Conservation (phyloP, 2,113 vertebrate species). For the Benitochromis conjunctus region DNA sequence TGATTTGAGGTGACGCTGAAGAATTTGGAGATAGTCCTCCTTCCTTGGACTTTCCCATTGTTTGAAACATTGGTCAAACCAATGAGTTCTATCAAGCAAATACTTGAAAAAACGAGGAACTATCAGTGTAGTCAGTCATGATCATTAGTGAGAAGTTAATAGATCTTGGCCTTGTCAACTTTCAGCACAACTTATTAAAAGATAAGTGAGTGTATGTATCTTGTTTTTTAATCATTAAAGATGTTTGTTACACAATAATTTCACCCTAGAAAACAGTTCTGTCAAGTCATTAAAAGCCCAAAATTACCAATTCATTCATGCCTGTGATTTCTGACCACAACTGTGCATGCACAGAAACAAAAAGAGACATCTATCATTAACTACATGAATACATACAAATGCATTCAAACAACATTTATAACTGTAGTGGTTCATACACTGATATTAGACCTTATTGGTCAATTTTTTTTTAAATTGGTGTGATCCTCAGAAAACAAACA, state of each 20-base stretch:
- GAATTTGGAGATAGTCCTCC: rapidly evolving
- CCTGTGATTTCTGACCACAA: not conserved
- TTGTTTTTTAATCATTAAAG: not conserved
- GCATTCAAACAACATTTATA: not conserved
- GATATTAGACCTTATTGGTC: not conserved
- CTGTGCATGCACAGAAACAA: not conserved
- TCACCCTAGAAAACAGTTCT: not conserved
- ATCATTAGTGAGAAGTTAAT: too few species aligned
- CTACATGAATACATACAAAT: not conserved
- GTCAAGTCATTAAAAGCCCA: not conserved
- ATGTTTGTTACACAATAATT: not conserved
- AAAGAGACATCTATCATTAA: not conserved
- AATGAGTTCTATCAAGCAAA: too few species aligned
- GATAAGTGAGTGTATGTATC: too few species aligned
- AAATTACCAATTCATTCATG: not conserved
- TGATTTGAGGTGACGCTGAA: rapidly evolving
- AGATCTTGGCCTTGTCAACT: too few species aligned
- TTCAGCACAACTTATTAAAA: too few species aligned
- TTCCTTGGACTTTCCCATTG: not conserved
- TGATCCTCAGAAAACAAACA: not conserved
- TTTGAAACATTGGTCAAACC: too few species aligned
- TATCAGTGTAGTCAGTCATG: too few species aligned
- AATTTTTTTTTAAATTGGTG: not conserved
- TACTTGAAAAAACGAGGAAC: too few species aligned
- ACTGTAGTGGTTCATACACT: not conserved